Evolutionary conservation across 2,888 invertebrate genomes (phyloP).

Genomic region (Hymenopus coronatus): DNA sequence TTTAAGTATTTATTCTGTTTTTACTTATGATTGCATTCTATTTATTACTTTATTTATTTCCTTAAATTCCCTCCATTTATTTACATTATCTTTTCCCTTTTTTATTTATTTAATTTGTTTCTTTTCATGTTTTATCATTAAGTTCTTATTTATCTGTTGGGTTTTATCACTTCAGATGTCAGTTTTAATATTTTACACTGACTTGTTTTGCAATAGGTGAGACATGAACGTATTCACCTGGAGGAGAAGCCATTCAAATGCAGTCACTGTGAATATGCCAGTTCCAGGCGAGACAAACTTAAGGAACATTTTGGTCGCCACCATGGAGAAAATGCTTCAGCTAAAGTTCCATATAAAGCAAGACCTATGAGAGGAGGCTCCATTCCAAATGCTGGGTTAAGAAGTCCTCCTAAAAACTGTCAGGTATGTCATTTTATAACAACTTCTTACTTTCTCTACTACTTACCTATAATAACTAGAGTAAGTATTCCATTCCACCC

Average conservation of each 20-base stretch:
- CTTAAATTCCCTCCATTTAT: too few species aligned
- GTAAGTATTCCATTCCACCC: too few species aligned
- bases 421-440: neutral
- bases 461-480: too few species aligned
- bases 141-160: too few species aligned
- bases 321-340: slow-evolving; percentile 52
- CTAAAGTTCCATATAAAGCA: slow-evolving; percentile 54
- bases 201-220: slow-evolving; percentile 41
- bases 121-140: too few species aligned
- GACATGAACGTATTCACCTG: slow-evolving; percentile 64
- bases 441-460: too few species aligned
- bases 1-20: too few species aligned
- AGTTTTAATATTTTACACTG: neutral
- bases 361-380: slow-evolving; percentile 25
- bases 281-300: slow-evolving; percentile 62
- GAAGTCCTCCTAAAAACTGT: slow-evolving; percentile 7
- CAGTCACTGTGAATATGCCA: slow-evolving; percentile 62
- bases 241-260: slow-evolving; percentile 64
- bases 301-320: slow-evolving; percentile 57
- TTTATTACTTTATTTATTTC: too few species aligned
- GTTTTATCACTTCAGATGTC: too few species aligned
- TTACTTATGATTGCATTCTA: too few species aligned
- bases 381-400: neutral
- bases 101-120: too few species aligned
- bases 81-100: too few species aligned